phyloP scores from a whole-genome alignment of 2,888 invertebrate genomes.

The Lithophane semibrunnea region DNA sequence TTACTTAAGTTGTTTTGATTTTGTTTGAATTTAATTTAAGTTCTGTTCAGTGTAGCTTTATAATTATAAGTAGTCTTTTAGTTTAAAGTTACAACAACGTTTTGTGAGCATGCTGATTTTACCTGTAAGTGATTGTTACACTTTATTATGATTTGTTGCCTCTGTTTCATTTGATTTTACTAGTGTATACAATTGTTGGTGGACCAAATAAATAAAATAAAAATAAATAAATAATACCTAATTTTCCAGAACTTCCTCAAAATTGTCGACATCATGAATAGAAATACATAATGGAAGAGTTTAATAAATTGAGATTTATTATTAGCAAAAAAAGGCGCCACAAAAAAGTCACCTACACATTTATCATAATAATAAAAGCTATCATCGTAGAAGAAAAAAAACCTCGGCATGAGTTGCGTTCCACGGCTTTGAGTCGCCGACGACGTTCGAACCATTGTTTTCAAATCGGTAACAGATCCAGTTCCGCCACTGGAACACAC shows the following conservation, averaged over 20 bases:
- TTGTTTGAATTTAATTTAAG: too few species aligned
- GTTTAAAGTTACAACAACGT: too few species aligned
- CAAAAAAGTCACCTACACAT: constrained; percentile 64
- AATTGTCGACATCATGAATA: constrained; percentile 46
- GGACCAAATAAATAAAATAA: too few species aligned
- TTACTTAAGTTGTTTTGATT: too few species aligned
- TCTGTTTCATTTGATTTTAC: too few species aligned
- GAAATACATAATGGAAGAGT: constrained; percentile 49
- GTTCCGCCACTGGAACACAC: constrained; percentile 86
- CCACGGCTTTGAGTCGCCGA: constrained; percentile 81
- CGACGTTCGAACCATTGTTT: constrained; percentile 83
- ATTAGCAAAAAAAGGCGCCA: constrained; percentile 58
- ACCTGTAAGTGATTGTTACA: too few species aligned
- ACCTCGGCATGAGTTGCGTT: constrained; percentile 80
- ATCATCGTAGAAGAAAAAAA: constrained; percentile 76
- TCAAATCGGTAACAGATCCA: constrained; percentile 85
- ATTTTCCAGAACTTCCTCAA: constrained; percentile 40
- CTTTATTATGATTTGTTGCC: too few species aligned
- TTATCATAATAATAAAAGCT: constrained; percentile 70
- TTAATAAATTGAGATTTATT: constrained; percentile 62
- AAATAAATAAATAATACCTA: too few species aligned
- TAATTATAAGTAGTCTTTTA: too few species aligned
- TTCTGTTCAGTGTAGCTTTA: too few species aligned
- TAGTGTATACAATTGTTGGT: too few species aligned
- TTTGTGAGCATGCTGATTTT: too few species aligned